These are phyloP conservation scores for Oryctolagus cuniculus DNA, from an alignment of 2,113 vertebrate species.

Conservation along the genomic window mOryCun1.1 NC_091441.1:64228501-64229000, in stretches of 20 bases:
- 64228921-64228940: background rate
- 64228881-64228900: background rate
- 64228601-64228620: background rate
- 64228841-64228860: background rate
- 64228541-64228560: background rate
- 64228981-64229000: background rate
- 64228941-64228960: background rate
- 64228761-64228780: background rate
- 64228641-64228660: background rate
- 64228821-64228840: background rate
- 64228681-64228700: background rate
- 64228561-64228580: background rate
- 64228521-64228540: background rate
- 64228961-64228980: background rate
- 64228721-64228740: background rate
- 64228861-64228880: background rate
- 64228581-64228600: background rate
- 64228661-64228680: too few relatives aligned
- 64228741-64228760: background rate
- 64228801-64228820: background rate
- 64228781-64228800: background rate
- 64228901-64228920: background rate
- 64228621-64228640: background rate
- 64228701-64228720: background rate
- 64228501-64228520: background rate